Percentiles rank a stretch among this genome's conserved stretches.
Conservation (phyloP, 2,797 vertebrate genomes). For the Apogon hyalosoma region DNA sequence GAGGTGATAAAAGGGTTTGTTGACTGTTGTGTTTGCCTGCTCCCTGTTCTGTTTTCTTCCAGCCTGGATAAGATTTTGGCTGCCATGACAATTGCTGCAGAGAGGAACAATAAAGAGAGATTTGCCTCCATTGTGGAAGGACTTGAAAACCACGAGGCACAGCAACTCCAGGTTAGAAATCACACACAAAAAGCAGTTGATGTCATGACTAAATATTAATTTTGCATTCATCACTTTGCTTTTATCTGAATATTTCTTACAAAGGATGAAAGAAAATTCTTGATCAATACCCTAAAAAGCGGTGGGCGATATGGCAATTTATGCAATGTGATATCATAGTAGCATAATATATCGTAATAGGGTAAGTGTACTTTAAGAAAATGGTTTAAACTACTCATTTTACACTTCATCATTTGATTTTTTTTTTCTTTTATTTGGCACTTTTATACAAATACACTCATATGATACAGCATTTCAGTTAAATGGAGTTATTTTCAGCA, state of each 20-base stretch:
- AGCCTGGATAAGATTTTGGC: constrained; percentile 96
- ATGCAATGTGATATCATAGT: too few species aligned
- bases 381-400: too few species aligned
- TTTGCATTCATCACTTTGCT: neutral
- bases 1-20: constrained; percentile 75
- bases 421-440: too few species aligned
- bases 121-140: constrained; percentile 96
- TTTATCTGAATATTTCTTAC: constrained; percentile 10
- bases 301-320: too few species aligned
- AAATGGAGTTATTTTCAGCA: too few species aligned
- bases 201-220: neutral
- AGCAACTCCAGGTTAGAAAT: constrained; percentile 93
- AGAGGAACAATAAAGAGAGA: constrained; percentile 93
- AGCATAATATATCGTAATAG: too few species aligned
- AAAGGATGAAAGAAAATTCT: constrained; percentile 4
- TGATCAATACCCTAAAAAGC: neutral
- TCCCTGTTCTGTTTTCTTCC: constrained; percentile 43
- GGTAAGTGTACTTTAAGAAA: too few species aligned
- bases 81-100: constrained; percentile 95
- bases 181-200: constrained; percentile 1
- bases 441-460: too few species aligned
- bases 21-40: constrained; percentile 68
- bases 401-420: too few species aligned
- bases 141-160: constrained; percentile 94
- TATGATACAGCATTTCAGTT: too few species aligned